Evolutionary conservation across 2,113 vertebrate species (phyloP), one percentile per base, ranked within the genome.

Genomic region (Rynchops niger): DNA sequence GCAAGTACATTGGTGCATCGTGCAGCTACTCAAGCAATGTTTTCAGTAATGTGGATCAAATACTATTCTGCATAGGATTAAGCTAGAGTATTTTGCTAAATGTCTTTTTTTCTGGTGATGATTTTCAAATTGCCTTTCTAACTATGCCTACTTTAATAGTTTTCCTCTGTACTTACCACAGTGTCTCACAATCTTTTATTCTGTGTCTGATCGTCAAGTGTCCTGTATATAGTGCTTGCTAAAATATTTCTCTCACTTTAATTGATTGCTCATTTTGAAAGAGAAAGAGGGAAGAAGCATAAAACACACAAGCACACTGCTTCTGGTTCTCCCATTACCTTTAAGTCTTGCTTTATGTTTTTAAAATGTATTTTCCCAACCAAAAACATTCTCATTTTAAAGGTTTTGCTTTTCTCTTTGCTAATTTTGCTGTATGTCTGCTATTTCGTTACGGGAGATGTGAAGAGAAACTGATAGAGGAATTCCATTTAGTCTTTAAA

Each of bases 401-500:
- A 67, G 32, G 8, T 40, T 96, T 71, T 82, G 43, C 3, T 73
- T 62, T 94, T 69, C 30, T 79, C 55, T 84, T 86, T 69, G 29
- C 29, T 71, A 32, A 40, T 95, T 85, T 95, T 95, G 19, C 16
- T 73, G 2, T 16, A 77, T 55, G 15, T 73, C 66, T 92, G 29
- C 25, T 83, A 58, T 85, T 93, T 92, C 52, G 91, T 74, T 70
- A 15, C 81, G 18, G 12, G 53, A 58, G 3, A 77, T 20, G 3
- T 42, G 29, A 91, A 66, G 22, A 84, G 32, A 91, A 94, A 79
- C 38, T 21, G 47, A 62, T 71, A 91, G 38, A 13, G 58, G 76
- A 82, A 88, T 90, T 86, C 69, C 52, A 45, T 83, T 92, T 91
- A 59, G 29, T 71, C 38, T 88, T 92, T 88, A 71, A 86, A 86